Evolutionary conservation across 2,113 vertebrate species (phyloP), one percentile per base, ranked within the genome.

Genomic region (Ellobius talpinus): DNA sequence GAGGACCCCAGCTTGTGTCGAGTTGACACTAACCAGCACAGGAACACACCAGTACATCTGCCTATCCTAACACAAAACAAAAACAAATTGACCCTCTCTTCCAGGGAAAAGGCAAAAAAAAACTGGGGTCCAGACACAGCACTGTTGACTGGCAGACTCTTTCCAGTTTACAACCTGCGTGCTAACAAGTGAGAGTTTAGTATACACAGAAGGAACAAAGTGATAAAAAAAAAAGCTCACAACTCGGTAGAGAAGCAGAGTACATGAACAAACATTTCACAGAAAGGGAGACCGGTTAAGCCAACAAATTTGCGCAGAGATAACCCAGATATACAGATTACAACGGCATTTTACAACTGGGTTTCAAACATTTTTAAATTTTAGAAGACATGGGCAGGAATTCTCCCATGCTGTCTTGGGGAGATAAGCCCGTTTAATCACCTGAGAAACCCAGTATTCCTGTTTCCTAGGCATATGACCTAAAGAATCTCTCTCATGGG

Each of bases 281-380:
- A 88, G 89, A n/a, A 92, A 90, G 95, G 42, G 76, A 96, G 90
- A 89, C 16, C 45, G 45, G 11, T 78, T 36, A 79, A 84, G 87
- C 17, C 52, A 87, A 92, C 70, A 79, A 82, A 82, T 55, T 74
- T 73, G 61, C 17, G 12, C 79, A 78, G 89, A 87, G 19, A 92
- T 84, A 84, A 9, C 73, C 74, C 92, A 63, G 77, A 94, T 89
- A 90, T 63, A 50, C 39, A 94, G 87, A 89, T 87, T 86, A 90
- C 24, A 74, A 42, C 21, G 63, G 42, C 50, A 92, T 88, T 93
- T 95, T 61, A 84, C 52, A 87, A 39, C 55, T n/a, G 19, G 58
- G 58, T 52, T 52, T 52, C 33, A 88, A 70, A 72, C 36, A 88
- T 72, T 52, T 73, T 87, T 45, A 74, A 95, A 94, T 42, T 36